Evolutionary conservation across 2,888 invertebrate species (phyloP).

Genomic region (Zele albiditarsus): DNA sequence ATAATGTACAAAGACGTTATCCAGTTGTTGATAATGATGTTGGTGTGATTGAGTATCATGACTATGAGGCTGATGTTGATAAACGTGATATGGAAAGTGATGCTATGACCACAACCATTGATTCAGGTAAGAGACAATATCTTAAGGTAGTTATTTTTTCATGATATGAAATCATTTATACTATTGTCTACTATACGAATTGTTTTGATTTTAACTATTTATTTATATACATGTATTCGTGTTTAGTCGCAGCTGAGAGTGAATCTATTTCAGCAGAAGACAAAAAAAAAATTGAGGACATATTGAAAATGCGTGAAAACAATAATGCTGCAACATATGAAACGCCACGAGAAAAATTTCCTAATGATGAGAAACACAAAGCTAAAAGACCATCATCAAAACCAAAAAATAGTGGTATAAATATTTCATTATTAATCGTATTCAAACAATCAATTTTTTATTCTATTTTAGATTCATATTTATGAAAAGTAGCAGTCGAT

Average conservation of each 20-base stretch:
- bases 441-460: no score
- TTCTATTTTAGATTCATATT: no score
- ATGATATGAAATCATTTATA: neutral
- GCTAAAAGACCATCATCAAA: neutral
- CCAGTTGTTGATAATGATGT: constrained; percentile 34
- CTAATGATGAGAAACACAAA: neutral
- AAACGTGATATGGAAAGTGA: constrained; percentile 9
- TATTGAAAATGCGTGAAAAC: neutral
- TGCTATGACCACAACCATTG: neutral
- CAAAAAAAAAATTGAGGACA: neutral
- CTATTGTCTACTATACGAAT: neutral
- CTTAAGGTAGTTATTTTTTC: no score
- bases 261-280: neutral
- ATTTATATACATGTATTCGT: no score
- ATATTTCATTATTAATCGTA: neutral
- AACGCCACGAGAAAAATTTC: neutral
- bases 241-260: neutral
- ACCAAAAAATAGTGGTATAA: neutral
- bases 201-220: neutral
- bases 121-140: neutral
- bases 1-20: constrained; percentile 43
- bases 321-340: neutral
- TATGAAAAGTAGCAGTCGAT: no score
- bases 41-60: constrained; percentile 59
- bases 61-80: constrained; percentile 57